Evolutionary conservation across 2,888 invertebrate genomes (phyloP).

Genomic region (Bombylius major): DNA sequence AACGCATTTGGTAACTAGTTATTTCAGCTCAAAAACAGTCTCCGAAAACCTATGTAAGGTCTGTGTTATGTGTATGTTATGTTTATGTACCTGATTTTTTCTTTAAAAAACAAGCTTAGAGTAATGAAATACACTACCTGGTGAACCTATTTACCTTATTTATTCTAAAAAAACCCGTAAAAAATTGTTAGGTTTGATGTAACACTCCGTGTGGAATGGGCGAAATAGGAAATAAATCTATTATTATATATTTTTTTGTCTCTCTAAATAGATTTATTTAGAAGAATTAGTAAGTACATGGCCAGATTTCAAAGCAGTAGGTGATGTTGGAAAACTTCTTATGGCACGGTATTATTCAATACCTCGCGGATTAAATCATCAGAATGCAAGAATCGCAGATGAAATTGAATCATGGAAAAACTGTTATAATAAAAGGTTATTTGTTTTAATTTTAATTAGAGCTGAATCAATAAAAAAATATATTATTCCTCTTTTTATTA

Average conservation of each 20-base stretch:
- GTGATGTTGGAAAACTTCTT: conserved; percentile 66
- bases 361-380: conserved; percentile 52
- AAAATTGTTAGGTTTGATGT: too few species aligned
- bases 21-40: too few species aligned
- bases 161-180: too few species aligned
- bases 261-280: conserved; percentile 45
- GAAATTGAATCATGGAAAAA: conserved; percentile 71
- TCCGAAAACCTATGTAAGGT: too few species aligned
- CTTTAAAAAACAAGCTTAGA: too few species aligned
- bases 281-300: conserved; percentile 63
- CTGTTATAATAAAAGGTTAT: conserved; percentile 56
- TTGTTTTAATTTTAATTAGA: background rate
- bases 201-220: too few species aligned
- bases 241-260: background rate
- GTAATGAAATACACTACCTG: too few species aligned
- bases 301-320: conserved; percentile 54
- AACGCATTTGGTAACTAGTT: too few species aligned
- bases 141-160: too few species aligned
- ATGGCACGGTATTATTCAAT: conserved; percentile 64
- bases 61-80: too few species aligned
- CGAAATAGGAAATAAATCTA: background rate
- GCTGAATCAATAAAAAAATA: background rate
- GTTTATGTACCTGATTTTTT: too few species aligned
- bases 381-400: conserved; percentile 51
- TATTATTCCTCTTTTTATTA: conserved; percentile 17